Percentiles rank a stretch among this genome's conserved stretches.
Evolutionary conservation across 2,888 invertebrate species (phyloP).

Genomic region (Drosophila emarginata): DNA sequence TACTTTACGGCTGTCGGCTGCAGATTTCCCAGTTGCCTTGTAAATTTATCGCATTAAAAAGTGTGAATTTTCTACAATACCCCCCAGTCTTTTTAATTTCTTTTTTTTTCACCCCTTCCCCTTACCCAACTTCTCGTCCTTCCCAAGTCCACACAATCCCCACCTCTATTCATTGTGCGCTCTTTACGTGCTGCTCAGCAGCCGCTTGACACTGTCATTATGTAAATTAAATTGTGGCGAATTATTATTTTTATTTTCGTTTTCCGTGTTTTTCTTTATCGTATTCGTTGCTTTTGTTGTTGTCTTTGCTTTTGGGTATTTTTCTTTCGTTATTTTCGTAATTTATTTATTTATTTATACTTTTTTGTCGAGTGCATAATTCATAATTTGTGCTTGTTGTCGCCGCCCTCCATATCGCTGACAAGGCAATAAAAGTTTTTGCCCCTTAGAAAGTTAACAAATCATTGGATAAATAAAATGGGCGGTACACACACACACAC

Average conservation of each 20-base stretch:
- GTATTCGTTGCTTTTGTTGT: constrained; percentile 11
- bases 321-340: constrained; percentile 51
- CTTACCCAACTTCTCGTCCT: background rate
- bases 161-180: background rate
- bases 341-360: constrained; percentile 66
- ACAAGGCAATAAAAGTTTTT: constrained; percentile 69
- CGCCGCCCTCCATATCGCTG: constrained; percentile 35
- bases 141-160: background rate
- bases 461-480: constrained; percentile 52
- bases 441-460: constrained; percentile 63
- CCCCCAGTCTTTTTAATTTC: constrained; percentile 36
- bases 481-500: constrained; percentile 17
- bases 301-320: constrained; percentile 22
- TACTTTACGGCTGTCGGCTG: constrained; percentile 64
- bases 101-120: constrained; percentile 12
- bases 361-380: constrained; percentile 59
- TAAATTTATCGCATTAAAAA: constrained; percentile 79
- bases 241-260: constrained; percentile 60
- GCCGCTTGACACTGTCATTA: constrained; percentile 74
- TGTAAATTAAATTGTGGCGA: constrained; percentile 79
- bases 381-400: constrained; percentile 60
- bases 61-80: constrained; percentile 66
- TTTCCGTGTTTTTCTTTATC: constrained; percentile 15
- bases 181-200: constrained; percentile 17
- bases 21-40: constrained; percentile 78